These are phyloP conservation scores for Clarias fuscus DNA, from an alignment of 2,797 vertebrate species.

Conservation along the genomic window DNA sequence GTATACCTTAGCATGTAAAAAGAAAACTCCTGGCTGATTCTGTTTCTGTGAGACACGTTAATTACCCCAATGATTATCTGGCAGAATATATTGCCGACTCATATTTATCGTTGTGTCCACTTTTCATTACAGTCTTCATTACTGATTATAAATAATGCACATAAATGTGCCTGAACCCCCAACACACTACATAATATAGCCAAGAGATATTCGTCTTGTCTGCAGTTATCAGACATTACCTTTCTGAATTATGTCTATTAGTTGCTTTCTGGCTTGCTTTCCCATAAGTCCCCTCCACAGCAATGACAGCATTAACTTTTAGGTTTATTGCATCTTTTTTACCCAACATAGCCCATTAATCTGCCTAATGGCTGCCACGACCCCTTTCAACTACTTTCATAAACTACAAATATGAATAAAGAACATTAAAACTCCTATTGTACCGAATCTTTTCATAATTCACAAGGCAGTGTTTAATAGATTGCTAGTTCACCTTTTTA, in stretches of 20 bases:
- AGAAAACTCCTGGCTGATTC: constrained; percentile 60
- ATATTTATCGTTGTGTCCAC: constrained; percentile 84
- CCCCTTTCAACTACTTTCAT: constrained; percentile 81
- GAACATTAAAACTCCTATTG: constrained; percentile 77
- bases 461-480: constrained; percentile 71
- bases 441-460: constrained; percentile 71
- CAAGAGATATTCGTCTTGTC: constrained; percentile 77
- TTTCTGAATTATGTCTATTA: constrained; percentile 79
- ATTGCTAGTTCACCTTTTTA: constrained; percentile 58
- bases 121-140: constrained; percentile 85
- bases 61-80: constrained; percentile 78
- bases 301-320: constrained; percentile 78
- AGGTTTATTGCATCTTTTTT: constrained; percentile 82
- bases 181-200: constrained; percentile 72
- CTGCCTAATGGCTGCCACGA: constrained; percentile 76
- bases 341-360: constrained; percentile 79
- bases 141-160: constrained; percentile 78
- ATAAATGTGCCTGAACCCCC: constrained; percentile 73
- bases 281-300: constrained; percentile 69
- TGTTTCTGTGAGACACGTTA: constrained; percentile 73
- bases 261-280: constrained; percentile 66
- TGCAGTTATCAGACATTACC: constrained; percentile 74
- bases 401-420: constrained; percentile 83
- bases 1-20: constrained; percentile 55
- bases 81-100: constrained; percentile 65